A percentile compares a stretch with the other conserved stretches of the same genome.
phyloP scores from a whole-genome alignment of 1,140 invertebrate species.

The Marisa cornuarietis region DNA sequence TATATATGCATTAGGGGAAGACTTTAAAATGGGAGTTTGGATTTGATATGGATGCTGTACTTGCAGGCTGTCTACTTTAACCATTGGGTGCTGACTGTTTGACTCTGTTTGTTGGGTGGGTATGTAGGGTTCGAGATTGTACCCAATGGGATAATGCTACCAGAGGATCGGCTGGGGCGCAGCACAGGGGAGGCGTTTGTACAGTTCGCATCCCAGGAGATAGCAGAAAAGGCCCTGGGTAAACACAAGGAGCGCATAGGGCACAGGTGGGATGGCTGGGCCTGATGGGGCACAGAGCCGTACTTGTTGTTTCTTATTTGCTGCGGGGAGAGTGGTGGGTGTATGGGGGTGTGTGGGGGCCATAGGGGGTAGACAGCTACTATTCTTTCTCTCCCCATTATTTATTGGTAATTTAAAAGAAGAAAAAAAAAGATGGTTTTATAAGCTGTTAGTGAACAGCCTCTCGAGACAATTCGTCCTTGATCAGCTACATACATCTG shows the following conservation, averaged over 20 bases:
- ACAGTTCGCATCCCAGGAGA: conserved; percentile 93
- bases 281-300: conserved; percentile 25
- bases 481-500: no score
- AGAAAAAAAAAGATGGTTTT: no score
- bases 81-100: conserved; percentile 19
- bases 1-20: not conserved
- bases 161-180: conserved; percentile 92
- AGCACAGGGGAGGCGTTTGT: conserved; percentile 98
- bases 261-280: conserved; percentile 87
- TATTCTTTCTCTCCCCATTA: no score
- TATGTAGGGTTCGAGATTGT: conserved; percentile 89
- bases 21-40: conserved; percentile 11
- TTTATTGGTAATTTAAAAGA: no score
- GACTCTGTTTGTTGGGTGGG: conserved; percentile 51
- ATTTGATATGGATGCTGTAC: conserved; percentile 20
- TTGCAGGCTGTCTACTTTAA: conserved; percentile 23
- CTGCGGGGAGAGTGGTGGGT: conserved; percentile 16
- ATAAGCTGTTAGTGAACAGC: no score
- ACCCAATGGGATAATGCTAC: conserved; percentile 93
- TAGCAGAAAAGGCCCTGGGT: conserved; percentile 93
- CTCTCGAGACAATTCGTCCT: no score
- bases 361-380: not conserved
- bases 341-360: conserved; percentile 13
- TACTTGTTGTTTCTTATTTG: conserved; percentile 17
- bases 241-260: conserved; percentile 99